Conservation (phyloP, 2,797 vertebrate genomes). For the Sebastes steindachneri region DNA sequence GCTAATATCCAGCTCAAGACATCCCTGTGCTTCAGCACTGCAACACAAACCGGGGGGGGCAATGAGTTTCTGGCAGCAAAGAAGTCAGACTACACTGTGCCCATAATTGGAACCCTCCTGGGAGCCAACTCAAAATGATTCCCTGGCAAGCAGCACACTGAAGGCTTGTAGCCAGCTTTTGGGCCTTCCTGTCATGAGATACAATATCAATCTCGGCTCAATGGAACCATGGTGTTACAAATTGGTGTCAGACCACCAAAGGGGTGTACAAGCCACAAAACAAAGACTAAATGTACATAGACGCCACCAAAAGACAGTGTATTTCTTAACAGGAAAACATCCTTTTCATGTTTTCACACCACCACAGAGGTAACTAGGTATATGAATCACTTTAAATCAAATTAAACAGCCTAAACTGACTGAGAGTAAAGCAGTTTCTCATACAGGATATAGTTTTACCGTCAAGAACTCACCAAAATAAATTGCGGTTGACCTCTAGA, state of each 20-base stretch:
- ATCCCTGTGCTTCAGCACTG: background rate
- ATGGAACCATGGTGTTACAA: conserved; percentile 22
- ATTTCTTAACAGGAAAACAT: background rate
- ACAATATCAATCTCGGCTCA: conserved; percentile 56
- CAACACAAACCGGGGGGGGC: conserved; percentile 38
- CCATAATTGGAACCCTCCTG: conserved; percentile 68
- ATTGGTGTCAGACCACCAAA: conserved; percentile 39
- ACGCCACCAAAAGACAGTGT: background rate
- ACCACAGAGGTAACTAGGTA: background rate
- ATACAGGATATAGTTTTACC: conserved; percentile 15
- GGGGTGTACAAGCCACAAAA: background rate
- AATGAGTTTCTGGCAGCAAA: conserved; percentile 57
- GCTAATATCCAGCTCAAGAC: background rate
- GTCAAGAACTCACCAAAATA: conserved; percentile 29
- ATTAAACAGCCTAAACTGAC: background rate
- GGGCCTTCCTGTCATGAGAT: conserved; percentile 60
- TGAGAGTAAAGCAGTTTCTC: background rate
- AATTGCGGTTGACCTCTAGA: conserved; percentile 54
- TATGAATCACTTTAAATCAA: background rate
- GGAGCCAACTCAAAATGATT: conserved; percentile 62
- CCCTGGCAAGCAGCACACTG: conserved; percentile 48
- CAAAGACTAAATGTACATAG: background rate
- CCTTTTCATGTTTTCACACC: background rate
- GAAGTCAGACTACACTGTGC: conserved; percentile 36
- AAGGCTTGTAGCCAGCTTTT: conserved; percentile 42